A percentile compares a stretch with the other conserved stretches of the same genome.
Conservation (phyloP, 1,140 invertebrate genomes). For the Cotesia vestalis region DNA sequence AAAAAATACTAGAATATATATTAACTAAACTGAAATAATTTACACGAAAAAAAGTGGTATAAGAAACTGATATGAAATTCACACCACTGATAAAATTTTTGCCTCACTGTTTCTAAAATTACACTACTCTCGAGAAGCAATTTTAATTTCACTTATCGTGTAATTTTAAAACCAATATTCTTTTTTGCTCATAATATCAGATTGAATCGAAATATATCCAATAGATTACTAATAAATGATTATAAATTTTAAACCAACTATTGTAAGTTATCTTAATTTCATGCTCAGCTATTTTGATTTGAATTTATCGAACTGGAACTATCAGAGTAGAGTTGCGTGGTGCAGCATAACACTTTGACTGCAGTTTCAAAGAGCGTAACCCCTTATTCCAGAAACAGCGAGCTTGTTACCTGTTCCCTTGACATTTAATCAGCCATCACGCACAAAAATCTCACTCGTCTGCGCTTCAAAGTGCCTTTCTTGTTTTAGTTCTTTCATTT, state of each 20-base stretch:
- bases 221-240: background rate
- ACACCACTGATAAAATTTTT: too few relatives aligned
- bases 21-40: too few relatives aligned
- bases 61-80: too few relatives aligned
- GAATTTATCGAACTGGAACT: conserved; percentile 23
- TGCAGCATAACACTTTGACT: background rate
- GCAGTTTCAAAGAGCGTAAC: background rate
- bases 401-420: conserved; percentile 17
- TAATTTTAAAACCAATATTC: too few relatives aligned
- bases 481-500: too few relatives aligned
- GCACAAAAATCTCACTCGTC: background rate
- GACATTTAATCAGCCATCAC: background rate
- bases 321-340: background rate
- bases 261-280: background rate
- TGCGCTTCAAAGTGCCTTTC: too few relatives aligned
- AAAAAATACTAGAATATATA: too few relatives aligned
- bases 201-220: background rate
- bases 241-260: background rate
- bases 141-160: too few relatives aligned
- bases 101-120: too few relatives aligned
- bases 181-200: too few relatives aligned
- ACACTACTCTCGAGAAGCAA: too few relatives aligned
- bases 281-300: conserved; percentile 3
- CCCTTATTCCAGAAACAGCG: background rate
- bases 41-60: too few relatives aligned